Percentiles rank a stretch among this genome's conserved stretches.
Evolutionary conservation across 2,797 vertebrate species (phyloP).

Genomic region (Alca torda): DNA sequence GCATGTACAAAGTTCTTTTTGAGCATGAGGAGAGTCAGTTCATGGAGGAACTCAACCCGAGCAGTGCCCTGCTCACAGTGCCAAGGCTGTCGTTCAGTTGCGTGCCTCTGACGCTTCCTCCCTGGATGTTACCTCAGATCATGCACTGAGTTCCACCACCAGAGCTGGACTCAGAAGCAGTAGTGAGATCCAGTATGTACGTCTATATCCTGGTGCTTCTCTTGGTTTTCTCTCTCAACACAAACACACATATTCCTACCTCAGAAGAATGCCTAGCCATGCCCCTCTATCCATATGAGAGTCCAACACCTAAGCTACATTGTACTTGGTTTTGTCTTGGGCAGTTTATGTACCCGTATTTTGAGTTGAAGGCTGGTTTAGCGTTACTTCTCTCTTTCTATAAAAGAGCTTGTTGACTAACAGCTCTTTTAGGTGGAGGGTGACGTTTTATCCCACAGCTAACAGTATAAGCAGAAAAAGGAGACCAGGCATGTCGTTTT

Average conservation of each 20-base stretch:
- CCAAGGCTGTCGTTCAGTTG: neutral
- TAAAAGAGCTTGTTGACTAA: neutral
- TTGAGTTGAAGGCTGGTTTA: neutral
- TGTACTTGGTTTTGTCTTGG: neutral
- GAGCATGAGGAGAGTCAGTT: neutral
- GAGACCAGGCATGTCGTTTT: neutral
- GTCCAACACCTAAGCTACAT: neutral
- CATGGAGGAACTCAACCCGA: rapidly evolving
- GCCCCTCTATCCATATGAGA: neutral
- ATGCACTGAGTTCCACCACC: neutral
- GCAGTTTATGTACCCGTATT: neutral
- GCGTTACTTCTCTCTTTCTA: neutral
- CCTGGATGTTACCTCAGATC: neutral
- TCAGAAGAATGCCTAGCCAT: neutral
- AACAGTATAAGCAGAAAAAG: neutral
- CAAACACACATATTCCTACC: neutral
- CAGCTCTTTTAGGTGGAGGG: neutral
- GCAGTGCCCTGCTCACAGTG: rapidly evolving
- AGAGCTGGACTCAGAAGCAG: neutral
- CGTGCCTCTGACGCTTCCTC: rapidly evolving
- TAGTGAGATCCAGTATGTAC: neutral
- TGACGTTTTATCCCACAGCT: neutral
- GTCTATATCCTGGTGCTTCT: neutral
- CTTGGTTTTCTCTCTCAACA: neutral
- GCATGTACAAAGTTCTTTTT: neutral